These are phyloP conservation scores for Pseudorhiza aurosa DNA, from an alignment of 30 jellyfish, hydroid and myxozoan species.

Conservation along the genomic window DNA sequence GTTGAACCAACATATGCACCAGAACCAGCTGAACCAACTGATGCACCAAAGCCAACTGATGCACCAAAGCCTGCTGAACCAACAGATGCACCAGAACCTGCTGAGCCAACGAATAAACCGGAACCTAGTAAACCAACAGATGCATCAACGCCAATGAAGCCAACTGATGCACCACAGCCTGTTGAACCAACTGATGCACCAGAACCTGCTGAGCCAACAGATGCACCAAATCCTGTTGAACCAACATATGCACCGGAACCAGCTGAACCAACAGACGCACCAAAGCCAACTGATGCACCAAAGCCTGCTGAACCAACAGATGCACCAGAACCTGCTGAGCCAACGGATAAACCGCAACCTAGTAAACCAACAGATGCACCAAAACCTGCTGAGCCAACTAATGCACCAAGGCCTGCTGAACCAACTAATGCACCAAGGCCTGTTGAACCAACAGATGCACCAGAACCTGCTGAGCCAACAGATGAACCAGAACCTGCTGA, in stretches of 20 bases:
- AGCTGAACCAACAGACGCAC: not conserved
- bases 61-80: not conserved
- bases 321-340: not conserved
- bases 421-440: not conserved
- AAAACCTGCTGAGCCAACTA: not conserved
- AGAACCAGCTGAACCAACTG: not conserved
- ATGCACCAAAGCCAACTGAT: not conserved
- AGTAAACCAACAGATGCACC: not conserved
- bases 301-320: not conserved
- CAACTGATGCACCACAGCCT: not conserved
- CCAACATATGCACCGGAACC: not conserved
- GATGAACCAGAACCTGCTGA: not conserved
- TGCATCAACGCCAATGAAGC: not conserved
- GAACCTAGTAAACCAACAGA: not conserved
- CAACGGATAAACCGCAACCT: not conserved
- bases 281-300: not conserved
- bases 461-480: not conserved
- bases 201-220: conserved; percentile 27
- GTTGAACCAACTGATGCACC: not conserved
- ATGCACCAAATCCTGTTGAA: not conserved
- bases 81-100: not conserved
- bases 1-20: not conserved
- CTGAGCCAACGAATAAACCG: not conserved
- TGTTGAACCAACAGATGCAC: not conserved
- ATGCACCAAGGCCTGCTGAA: not conserved